Percentiles rank a stretch among this genome's conserved stretches.
Evolutionary conservation across 2,113 vertebrate species (phyloP).

Genomic region (Aepyceros melampus): DNA sequence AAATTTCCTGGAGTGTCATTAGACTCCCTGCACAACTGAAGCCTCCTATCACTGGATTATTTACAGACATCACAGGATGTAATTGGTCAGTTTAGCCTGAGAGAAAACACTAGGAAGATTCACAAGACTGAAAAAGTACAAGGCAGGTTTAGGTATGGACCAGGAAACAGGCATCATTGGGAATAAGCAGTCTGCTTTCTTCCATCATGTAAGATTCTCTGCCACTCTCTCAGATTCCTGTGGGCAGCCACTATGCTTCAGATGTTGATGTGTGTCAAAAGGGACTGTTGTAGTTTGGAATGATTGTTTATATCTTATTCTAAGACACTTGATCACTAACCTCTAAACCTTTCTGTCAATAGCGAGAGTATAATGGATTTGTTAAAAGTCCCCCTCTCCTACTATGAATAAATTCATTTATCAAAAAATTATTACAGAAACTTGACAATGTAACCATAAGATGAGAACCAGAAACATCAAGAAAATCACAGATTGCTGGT

Average conservation of each 20-base stretch:
- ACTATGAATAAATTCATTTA: background rate
- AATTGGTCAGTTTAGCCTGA: background rate
- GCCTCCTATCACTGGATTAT: background rate
- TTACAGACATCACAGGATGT: background rate
- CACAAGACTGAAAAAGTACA: background rate
- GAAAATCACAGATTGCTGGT: background rate
- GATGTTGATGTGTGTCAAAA: background rate
- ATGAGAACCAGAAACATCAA: background rate
- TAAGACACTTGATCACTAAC: background rate
- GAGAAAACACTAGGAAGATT: background rate
- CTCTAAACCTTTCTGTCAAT: background rate
- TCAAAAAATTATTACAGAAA: background rate
- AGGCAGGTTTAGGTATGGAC: background rate
- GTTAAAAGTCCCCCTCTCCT: background rate
- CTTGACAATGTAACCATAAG: background rate
- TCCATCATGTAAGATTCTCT: background rate
- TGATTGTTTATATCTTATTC: background rate
- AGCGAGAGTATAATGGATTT: background rate
- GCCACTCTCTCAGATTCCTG: background rate
- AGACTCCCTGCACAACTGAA: background rate
- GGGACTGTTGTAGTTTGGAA: background rate
- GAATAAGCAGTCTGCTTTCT: background rate
- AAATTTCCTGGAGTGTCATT: background rate
- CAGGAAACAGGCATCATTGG: background rate
- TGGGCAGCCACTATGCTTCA: background rate